These are phyloP conservation scores for Masticophis lateralis DNA, from an alignment of 2,797 vertebrate species.

Conservation along the genomic window DNA sequence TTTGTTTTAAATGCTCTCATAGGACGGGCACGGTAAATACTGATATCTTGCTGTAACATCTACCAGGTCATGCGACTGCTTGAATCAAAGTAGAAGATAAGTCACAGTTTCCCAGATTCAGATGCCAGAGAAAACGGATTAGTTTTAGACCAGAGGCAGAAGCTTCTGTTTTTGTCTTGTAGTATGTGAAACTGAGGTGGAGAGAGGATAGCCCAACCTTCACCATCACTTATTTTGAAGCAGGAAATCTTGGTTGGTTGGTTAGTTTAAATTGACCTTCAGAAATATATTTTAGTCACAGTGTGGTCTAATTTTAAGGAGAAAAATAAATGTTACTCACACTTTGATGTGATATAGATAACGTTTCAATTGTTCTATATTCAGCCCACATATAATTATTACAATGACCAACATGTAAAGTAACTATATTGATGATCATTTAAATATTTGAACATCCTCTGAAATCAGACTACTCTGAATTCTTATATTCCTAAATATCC, in stretches of 20 bases:
- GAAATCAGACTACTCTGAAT: background rate
- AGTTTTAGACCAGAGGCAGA: background rate
- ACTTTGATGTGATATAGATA: background rate
- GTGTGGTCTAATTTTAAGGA: background rate
- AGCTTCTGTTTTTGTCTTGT: background rate
- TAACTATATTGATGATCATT: background rate
- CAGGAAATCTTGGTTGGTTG: background rate
- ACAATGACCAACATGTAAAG: background rate
- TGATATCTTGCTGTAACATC: background rate
- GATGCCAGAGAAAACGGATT: background rate
- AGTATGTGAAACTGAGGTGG: background rate
- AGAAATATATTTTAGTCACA: background rate
- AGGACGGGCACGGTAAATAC: too few species aligned
- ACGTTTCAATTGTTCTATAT: background rate
- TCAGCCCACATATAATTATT: background rate
- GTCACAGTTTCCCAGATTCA: background rate
- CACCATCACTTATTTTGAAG: background rate
- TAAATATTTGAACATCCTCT: background rate
- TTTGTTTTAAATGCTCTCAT: background rate
- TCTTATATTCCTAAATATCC: background rate
- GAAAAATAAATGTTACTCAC: background rate
- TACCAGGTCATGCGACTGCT: background rate
- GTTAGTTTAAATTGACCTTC: background rate
- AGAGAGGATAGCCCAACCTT: background rate
- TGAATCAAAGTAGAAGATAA: background rate